phyloP scores from a whole-genome alignment of 2,888 invertebrate species.

The Agonopterix subpropinquella region DNA sequence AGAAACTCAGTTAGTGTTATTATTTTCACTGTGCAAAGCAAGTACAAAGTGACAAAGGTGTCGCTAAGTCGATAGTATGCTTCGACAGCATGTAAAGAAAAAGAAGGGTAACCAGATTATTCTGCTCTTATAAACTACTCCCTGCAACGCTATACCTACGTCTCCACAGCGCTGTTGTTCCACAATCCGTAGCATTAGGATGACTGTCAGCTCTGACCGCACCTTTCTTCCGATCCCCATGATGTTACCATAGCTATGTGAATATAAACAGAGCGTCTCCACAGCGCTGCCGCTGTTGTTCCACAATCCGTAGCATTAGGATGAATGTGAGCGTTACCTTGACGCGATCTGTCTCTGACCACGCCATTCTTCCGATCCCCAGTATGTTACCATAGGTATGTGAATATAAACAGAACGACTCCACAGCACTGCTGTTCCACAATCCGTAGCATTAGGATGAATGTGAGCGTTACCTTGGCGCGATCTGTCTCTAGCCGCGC shows the following conservation, averaged over 20 bases:
- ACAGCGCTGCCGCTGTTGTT: slow-evolving; percentile 7
- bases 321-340: slow-evolving; percentile 32
- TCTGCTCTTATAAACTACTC: no score
- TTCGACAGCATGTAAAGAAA: no score
- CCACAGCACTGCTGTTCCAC: slow-evolving; percentile 9
- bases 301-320: slow-evolving; percentile 15
- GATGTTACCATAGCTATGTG: no score
- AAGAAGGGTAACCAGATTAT: no score
- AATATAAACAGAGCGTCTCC: slow-evolving; percentile 7
- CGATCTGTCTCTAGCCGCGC: slow-evolving; percentile 23
- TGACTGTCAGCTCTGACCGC: slow-evolving; percentile 28
- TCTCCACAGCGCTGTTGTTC: slow-evolving; percentile 11
- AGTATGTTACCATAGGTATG: background rate
- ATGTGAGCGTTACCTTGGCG: slow-evolving; percentile 31
- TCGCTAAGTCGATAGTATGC: no score
- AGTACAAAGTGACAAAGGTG: no score
- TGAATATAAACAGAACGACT: no score
- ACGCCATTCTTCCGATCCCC: slow-evolving; percentile 32
- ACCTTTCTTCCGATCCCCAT: slow-evolving; percentile 30
- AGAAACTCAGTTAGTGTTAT: no score
- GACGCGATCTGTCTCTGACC: slow-evolving; percentile 21
- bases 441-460: slow-evolving; percentile 19
- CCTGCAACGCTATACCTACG: no score
- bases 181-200: slow-evolving; percentile 15
- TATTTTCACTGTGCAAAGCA: no score